Percentiles rank a stretch among this genome's conserved stretches.
These are phyloP conservation scores for Bos javanicus DNA, from an alignment of 2,113 vertebrate species.

Conservation along the genomic window DNA sequence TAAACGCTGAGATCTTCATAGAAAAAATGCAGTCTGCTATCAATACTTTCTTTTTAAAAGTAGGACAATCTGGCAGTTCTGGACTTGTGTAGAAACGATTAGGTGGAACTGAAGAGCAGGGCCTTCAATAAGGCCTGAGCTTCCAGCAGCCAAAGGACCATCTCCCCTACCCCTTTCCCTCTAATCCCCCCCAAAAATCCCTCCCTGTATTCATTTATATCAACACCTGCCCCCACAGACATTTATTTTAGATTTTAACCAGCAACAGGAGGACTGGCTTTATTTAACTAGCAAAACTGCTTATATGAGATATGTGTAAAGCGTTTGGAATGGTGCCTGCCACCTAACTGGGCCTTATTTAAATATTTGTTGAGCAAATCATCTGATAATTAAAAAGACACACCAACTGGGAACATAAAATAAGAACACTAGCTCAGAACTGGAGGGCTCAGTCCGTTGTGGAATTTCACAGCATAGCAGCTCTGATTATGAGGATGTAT, in stretches of 20 bases:
- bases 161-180: background rate
- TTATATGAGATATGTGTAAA: background rate
- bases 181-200: background rate
- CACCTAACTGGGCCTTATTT: background rate
- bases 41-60: background rate
- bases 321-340: background rate
- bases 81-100: background rate
- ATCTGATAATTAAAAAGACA: background rate
- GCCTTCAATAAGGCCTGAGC: background rate
- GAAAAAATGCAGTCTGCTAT: background rate
- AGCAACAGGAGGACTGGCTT: background rate
- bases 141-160: background rate
- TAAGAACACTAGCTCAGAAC: background rate
- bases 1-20: background rate
- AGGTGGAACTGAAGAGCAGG: background rate
- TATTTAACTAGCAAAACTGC: background rate
- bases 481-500: background rate
- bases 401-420: background rate
- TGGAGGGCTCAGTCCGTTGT: background rate
- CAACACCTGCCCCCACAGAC: background rate
- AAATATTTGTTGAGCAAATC: background rate
- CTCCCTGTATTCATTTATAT: background rate
- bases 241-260: background rate
- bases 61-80: background rate
- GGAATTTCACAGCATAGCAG: background rate